These are phyloP conservation scores for Guaruba guarouba DNA, from an alignment of 2,113 vertebrate genomes.

Conservation along the genomic window DNA sequence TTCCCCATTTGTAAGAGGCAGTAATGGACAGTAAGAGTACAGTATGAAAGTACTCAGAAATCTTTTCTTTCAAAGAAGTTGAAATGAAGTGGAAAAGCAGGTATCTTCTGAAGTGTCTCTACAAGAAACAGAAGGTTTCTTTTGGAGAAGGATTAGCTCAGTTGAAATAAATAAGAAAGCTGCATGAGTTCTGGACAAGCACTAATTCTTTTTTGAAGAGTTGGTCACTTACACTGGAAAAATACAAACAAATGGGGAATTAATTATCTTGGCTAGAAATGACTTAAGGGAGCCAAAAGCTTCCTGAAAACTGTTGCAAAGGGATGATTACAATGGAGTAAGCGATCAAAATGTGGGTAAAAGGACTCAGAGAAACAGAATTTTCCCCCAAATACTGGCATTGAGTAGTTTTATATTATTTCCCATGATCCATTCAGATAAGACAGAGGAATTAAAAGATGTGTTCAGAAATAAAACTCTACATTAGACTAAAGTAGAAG, in stretches of 20 bases:
- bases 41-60: background rate
- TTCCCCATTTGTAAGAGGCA: background rate
- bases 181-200: background rate
- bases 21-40: background rate
- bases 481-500: background rate
- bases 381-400: background rate
- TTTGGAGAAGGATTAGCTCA: background rate
- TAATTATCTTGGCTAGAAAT: background rate
- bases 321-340: background rate
- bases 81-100: background rate
- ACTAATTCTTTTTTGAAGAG: background rate
- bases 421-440: background rate
- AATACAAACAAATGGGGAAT: background rate
- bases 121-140: background rate
- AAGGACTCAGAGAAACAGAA: background rate
- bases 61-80: background rate
- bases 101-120: background rate
- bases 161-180: background rate
- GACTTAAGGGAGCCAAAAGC: background rate
- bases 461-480: background rate
- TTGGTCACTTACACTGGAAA: background rate
- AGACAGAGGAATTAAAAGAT: background rate
- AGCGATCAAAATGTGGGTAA: background rate
- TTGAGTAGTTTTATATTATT: background rate
- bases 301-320: background rate